Evolutionary conservation across 2,113 vertebrate genomes (phyloP).

Genomic region (Ceratotherium simum): DNA sequence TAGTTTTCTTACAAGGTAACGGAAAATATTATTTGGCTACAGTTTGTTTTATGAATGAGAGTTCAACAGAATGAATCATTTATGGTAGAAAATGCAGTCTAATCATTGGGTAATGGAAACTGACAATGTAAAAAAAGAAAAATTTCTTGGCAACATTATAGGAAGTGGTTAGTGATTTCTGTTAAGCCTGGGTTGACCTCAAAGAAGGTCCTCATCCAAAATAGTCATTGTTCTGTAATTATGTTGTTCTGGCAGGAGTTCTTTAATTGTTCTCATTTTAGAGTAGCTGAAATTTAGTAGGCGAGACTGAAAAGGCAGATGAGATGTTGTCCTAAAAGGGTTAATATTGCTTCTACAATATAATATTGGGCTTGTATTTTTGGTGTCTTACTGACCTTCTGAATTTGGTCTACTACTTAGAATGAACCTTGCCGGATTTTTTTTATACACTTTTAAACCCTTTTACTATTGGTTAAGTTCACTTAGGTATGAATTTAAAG

Average conservation of each 20-base stretch:
- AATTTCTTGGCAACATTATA: not conserved
- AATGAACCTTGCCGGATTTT: not conserved
- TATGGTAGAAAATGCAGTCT: not conserved
- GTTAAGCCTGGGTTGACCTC: slow-evolving; percentile 10
- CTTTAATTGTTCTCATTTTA: not conserved
- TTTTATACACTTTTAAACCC: not conserved
- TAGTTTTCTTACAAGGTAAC: not conserved
- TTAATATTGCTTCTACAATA: not conserved
- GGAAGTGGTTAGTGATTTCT: slow-evolving; percentile 43
- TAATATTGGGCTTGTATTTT: not conserved
- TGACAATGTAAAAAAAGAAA: slow-evolving; percentile 6
- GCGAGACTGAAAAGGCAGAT: not conserved
- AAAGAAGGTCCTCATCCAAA: not conserved
- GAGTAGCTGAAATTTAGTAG: not conserved
- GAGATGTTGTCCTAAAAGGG: not conserved
- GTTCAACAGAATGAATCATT: slow-evolving; percentile 20
- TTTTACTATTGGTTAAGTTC: not conserved
- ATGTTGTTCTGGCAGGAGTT: not conserved
- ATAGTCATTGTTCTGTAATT: not conserved
- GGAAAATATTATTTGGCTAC: not conserved
- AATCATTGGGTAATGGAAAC: slow-evolving; percentile 16
- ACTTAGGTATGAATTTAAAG: not conserved
- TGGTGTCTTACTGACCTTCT: not conserved
- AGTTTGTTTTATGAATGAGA: slow-evolving; percentile 32
- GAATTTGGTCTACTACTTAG: not conserved